Conservation (phyloP, 64 coral and sea anemone genomes). For the Montipora sp. region DNA sequence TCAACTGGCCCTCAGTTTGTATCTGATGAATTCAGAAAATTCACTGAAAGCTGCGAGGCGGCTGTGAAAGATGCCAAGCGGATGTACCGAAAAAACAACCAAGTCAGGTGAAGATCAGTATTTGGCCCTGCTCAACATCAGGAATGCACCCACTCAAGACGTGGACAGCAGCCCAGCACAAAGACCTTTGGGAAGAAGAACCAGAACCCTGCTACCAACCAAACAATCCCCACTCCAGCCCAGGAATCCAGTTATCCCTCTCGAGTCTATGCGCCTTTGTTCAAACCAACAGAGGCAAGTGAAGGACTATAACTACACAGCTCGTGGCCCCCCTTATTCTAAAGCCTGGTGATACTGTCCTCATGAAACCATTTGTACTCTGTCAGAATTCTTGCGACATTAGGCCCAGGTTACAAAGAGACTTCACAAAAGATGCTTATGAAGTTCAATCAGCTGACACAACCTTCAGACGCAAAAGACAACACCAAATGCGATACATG, state of each 20-base stretch:
- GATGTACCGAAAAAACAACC: conserved; percentile 28
- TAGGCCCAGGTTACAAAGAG: conserved; percentile 29
- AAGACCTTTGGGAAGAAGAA: conserved; percentile 26
- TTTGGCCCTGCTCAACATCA: conserved; percentile 47
- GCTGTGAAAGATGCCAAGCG: conserved; percentile 57
- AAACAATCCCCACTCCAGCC: conserved; percentile 15
- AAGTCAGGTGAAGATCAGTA: conserved; percentile 51
- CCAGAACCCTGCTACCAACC: conserved; percentile 45
- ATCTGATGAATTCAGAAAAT: conserved; percentile 27
- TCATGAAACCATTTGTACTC: conserved; percentile 42
- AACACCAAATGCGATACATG: no score
- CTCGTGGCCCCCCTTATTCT: conserved; percentile 11
- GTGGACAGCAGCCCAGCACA: conserved; percentile 37
- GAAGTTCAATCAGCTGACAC: background rate
- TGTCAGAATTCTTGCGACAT: conserved; percentile 39
- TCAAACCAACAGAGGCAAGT: background rate
- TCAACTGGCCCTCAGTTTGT: background rate
- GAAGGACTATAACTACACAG: conserved; percentile 26
- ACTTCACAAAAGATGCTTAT: conserved; percentile 17
- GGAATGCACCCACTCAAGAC: conserved; percentile 49
- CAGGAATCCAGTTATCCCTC: background rate
- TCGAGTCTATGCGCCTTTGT: background rate
- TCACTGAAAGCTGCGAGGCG: conserved; percentile 2
- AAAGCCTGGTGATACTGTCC: conserved; percentile 25
- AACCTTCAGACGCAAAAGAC: background rate